Base-by-base conservation (phyloP, 1,140 invertebrate species). In the Drosophila busckii region DNA sequence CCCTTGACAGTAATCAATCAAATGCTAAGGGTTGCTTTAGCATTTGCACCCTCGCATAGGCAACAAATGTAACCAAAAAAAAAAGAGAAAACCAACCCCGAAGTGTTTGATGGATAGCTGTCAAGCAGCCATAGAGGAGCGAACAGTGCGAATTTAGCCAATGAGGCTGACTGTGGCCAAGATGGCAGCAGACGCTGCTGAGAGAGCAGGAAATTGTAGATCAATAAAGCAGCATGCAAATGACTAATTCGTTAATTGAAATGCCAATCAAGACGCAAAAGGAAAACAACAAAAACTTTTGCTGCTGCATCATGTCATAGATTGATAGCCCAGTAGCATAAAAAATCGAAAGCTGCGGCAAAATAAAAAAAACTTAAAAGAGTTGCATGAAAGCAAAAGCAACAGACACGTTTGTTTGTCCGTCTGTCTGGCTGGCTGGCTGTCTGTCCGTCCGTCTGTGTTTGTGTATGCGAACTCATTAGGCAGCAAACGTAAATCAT, bases 401-500 rank as follows among this genome's bases (percentile, higher is more conserved):
- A n/a, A n/a, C 26, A 29, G 26, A 29, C 19, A 32, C 9, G 6
- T 3, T 20, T 17, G 41, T 31, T 29, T 25, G 29, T 16, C 29
- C 26, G 37, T 12, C 46, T 13, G 52, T 42, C 31, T 10, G 3
- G 9, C 8, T 22, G 22, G 22, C 23, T 9, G 9, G 6, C 22
- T 25, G 20, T 64, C 38, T 20, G 40, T 4, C 19, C 12, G 15
- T 13, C 4, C 34, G 17, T 28, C n/a, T 54, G 46, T 65, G 41
- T 63, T 59, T 58, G 45, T 76, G 65, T 67, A 41, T 67, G 62
- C 56, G 66, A 70, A 67, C 67, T 76, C 73, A 78, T 80, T 80
- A 71, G 68, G 73, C 73, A 66, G 63, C 63, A 68, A 71, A 78
- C 73, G 68, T 78, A 80, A 80, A 78, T 78, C 73, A 78, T 78